These are phyloP conservation scores for Melanostigma gelatinosum DNA, from an alignment of 2,113 vertebrate genomes.

Conservation along the genomic window DNA sequence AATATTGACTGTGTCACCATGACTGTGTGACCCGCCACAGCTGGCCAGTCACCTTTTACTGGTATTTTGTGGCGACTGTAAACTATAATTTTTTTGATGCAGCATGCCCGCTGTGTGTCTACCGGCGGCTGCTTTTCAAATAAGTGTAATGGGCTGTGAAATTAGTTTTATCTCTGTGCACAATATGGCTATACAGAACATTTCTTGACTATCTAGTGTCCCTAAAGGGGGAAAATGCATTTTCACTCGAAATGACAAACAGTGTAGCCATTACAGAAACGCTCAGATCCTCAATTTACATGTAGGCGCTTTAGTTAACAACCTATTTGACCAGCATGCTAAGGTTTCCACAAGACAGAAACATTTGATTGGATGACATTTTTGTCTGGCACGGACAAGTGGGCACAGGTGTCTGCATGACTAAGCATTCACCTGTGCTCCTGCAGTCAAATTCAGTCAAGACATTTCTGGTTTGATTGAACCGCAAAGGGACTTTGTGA, in stretches of 20 bases:
- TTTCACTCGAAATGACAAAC: slow-evolving; percentile 43
- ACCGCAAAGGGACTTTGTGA: slow-evolving; percentile 70
- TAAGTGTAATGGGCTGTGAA: slow-evolving; percentile 76
- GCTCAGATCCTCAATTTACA: slow-evolving; percentile 8
- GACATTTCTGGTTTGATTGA: slow-evolving; percentile 55
- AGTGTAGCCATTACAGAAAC: slow-evolving; percentile 16
- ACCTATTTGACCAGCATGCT: background rate
- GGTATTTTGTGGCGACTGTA: slow-evolving; percentile 46
- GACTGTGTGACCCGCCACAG: slow-evolving; percentile 37
- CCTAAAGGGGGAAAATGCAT: slow-evolving; percentile 33
- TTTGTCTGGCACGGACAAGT: slow-evolving; percentile 27
- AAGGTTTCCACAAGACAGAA: slow-evolving; percentile 1
- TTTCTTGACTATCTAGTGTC: slow-evolving; percentile 36
- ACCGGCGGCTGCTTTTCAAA: slow-evolving; percentile 65
- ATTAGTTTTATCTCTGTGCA: slow-evolving; percentile 68
- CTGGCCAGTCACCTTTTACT: slow-evolving; percentile 40
- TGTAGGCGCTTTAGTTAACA: background rate
- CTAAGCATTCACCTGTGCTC: slow-evolving; percentile 41
- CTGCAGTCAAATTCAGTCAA: slow-evolving; percentile 61
- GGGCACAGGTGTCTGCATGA: slow-evolving; percentile 53
- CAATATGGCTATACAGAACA: slow-evolving; percentile 47
- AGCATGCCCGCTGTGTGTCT: slow-evolving; percentile 45
- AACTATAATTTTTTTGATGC: slow-evolving; percentile 53
- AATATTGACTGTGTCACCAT: slow-evolving; percentile 50
- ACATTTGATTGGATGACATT: slow-evolving; percentile 42